Evolutionary conservation across 2,888 invertebrate species (phyloP).

Genomic region (Drosophila leonis): DNA sequence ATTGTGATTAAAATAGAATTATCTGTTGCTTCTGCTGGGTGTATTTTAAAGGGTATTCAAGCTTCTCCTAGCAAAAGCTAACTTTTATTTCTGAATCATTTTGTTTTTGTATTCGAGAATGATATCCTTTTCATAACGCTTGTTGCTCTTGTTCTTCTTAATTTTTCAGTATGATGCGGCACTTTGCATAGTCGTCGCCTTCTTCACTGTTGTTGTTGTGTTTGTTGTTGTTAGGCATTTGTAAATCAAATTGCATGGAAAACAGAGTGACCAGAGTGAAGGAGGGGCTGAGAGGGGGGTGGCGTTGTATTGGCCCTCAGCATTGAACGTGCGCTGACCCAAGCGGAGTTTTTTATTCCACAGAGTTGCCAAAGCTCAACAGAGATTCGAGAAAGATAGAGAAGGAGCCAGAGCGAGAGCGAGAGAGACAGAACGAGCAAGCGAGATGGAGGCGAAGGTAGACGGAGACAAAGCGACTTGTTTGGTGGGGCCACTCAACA

Average conservation of each 20-base stretch:
- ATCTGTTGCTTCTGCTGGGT: neutral
- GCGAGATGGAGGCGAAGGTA: conserved; percentile 30
- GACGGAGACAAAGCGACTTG: conserved; percentile 62
- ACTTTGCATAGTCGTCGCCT: conserved; percentile 25
- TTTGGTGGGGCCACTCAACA: conserved; percentile 74
- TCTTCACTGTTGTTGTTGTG: neutral
- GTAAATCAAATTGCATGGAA: conserved; percentile 72
- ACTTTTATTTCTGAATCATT: neutral
- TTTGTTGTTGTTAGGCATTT: conserved; percentile 39
- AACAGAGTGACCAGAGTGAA: conserved; percentile 43
- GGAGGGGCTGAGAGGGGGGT: neutral
- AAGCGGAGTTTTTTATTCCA: conserved; percentile 27
- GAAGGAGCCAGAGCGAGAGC: conserved; percentile 34
- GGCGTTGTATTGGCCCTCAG: conserved; percentile 26
- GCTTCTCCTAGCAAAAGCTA: neutral
- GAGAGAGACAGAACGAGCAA: conserved; percentile 23
- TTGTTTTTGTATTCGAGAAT: conserved; percentile 15
- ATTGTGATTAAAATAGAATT: neutral
- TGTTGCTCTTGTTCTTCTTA: conserved; percentile 16
- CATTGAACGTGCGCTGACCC: conserved; percentile 52
- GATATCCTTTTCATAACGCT: conserved; percentile 42
- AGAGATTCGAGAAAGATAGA: conserved; percentile 50
- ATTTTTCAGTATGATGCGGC: conserved; percentile 28
- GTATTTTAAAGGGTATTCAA: neutral
- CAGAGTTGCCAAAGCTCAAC: conserved; percentile 41